These are phyloP conservation scores for Nomia melanderi DNA, from an alignment of 1,140 invertebrate species.

Conservation along the genomic window DNA sequence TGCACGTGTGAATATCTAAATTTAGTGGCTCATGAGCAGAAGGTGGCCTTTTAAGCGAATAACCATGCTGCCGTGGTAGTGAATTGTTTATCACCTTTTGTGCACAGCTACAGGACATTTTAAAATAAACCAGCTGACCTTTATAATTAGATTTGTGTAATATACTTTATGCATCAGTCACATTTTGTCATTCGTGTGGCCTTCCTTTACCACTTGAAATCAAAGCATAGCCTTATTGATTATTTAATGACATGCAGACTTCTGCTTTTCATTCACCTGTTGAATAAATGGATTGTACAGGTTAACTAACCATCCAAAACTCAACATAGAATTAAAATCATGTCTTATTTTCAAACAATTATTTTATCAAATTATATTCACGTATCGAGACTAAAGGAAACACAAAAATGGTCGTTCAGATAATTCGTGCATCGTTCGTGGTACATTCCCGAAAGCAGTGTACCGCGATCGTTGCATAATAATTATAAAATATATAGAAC, in stretches of 20 bases:
- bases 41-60: constrained; percentile 6
- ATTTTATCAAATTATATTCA: too few species aligned
- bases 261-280: not conserved
- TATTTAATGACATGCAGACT: not conserved
- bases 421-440: not conserved
- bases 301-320: not conserved
- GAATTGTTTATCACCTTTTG: constrained; percentile 26
- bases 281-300: not conserved
- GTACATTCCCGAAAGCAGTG: not conserved
- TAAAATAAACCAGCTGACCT: constrained; percentile 23
- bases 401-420: not conserved
- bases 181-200: not conserved
- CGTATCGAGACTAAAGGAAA: not conserved
- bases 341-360: too few species aligned
- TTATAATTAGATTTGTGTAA: constrained; percentile 7
- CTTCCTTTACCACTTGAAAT: not conserved
- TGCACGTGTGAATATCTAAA: constrained; percentile 26
- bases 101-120: not conserved
- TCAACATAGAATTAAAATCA: not conserved
- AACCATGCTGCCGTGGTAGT: not conserved
- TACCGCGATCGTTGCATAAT: not conserved
- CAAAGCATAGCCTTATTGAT: not conserved
- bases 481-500: constrained; percentile 29
- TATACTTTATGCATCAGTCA: not conserved
- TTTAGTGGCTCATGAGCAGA: constrained; percentile 18